Percentiles rank a stretch among this genome's conserved stretches.
Conservation (phyloP, 1,140 invertebrate species). For the Chlorops oryzae region DNA sequence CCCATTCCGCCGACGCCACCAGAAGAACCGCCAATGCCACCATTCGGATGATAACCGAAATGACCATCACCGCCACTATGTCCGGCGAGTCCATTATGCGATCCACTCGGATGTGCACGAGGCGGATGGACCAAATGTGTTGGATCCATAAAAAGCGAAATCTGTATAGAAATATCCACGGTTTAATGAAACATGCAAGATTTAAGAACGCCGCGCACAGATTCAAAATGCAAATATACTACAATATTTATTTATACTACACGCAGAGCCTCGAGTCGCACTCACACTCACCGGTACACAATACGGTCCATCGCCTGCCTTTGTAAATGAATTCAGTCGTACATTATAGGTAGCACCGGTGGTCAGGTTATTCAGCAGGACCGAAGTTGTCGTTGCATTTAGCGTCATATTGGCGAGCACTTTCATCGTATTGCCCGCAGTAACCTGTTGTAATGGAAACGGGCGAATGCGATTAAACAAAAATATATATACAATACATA, state of each 20-base stretch:
- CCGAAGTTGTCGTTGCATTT: slow-evolving; percentile 65
- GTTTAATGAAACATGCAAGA: neutral
- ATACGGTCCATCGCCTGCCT: slow-evolving; percentile 62
- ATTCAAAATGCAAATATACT: neutral
- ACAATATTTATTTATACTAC: neutral
- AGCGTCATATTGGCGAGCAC: slow-evolving; percentile 64
- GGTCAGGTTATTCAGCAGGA: slow-evolving; percentile 68
- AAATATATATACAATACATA: too few species aligned
- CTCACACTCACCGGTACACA: slow-evolving; percentile 53
- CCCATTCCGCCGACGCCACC: slow-evolving; percentile 15
- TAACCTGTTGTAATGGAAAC: too few species aligned
- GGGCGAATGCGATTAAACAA: too few species aligned
- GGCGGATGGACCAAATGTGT: slow-evolving; percentile 52
- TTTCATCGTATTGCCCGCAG: slow-evolving; percentile 48
- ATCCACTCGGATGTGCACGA: slow-evolving; percentile 51
- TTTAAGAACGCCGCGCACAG: neutral
- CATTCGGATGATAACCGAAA: slow-evolving; percentile 21
- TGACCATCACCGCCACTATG: slow-evolving; percentile 5
- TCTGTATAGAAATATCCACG: slow-evolving; percentile 19
- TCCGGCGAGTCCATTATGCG: slow-evolving; percentile 18
- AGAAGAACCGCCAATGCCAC: slow-evolving; percentile 35
- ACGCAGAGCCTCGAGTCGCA: too few species aligned
- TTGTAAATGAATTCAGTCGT: slow-evolving; percentile 66
- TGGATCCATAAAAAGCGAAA: slow-evolving; percentile 56
- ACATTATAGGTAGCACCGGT: slow-evolving; percentile 65